Evolutionary conservation across 1,140 invertebrate species (phyloP).

Genomic region (Pogonomyrmex barbatus): DNA sequence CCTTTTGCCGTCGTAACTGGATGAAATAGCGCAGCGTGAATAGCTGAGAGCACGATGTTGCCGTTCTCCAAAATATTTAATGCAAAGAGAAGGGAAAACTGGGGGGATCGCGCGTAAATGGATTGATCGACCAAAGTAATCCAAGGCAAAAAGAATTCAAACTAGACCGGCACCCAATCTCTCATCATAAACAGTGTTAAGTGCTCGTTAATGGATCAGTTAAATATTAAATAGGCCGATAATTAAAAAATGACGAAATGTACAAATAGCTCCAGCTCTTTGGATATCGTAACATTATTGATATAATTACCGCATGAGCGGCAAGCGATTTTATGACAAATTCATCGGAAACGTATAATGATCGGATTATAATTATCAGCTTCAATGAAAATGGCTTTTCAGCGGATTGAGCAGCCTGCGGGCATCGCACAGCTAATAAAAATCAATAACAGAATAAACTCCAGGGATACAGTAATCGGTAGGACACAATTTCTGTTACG

Average conservation of each 20-base stretch:
- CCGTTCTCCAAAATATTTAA: constrained; percentile 21
- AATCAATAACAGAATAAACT: constrained; percentile 56
- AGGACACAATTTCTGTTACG: not conserved
- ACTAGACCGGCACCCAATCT: not conserved
- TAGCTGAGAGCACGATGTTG: not conserved
- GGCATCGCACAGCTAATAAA: constrained; percentile 52
- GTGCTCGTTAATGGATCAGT: constrained; percentile 20
- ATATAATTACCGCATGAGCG: constrained; percentile 46
- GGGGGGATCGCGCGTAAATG: not conserved
- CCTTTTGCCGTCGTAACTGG: constrained; percentile 26
- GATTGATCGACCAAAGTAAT: not conserved
- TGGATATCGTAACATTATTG: constrained; percentile 16
- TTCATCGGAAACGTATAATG: constrained; percentile 56
- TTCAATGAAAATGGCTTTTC: constrained; percentile 57
- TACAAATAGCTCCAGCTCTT: not conserved
- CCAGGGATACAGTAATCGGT: constrained; percentile 40
- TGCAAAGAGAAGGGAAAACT: not conserved
- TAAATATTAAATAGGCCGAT: constrained; percentile 38
- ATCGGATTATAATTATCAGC: constrained; percentile 59
- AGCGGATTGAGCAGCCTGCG: constrained; percentile 31
- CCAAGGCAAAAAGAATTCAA: constrained; percentile 7
- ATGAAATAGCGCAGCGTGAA: constrained; percentile 31
- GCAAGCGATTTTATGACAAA: constrained; percentile 48
- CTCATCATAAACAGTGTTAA: constrained; percentile 32
- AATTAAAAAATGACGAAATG: constrained; percentile 6